A percentile compares a stretch with the other conserved stretches of the same genome.
Evolutionary conservation across 2,797 vertebrate genomes (phyloP).

Genomic region (Artibeus lituratus): DNA sequence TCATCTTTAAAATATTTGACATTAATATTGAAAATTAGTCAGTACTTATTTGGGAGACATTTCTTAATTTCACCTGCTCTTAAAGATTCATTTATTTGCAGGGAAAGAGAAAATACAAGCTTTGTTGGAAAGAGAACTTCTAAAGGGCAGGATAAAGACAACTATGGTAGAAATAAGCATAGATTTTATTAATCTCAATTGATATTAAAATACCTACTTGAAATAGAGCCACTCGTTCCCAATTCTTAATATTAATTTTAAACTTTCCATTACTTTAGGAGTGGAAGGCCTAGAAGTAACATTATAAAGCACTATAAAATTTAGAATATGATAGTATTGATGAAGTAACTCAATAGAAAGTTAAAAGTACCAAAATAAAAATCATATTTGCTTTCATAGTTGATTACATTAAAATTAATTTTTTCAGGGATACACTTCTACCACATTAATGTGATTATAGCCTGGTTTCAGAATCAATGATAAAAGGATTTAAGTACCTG

Average conservation of each 20-base stretch:
- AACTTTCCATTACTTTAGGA: background rate
- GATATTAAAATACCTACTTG: background rate
- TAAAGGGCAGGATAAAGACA: background rate
- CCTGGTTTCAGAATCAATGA: constrained; percentile 22
- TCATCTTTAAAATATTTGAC: background rate
- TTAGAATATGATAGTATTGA: background rate
- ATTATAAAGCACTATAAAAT: constrained; percentile 20
- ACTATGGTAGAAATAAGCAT: background rate
- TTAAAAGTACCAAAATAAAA: constrained; percentile 33
- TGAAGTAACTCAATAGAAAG: background rate
- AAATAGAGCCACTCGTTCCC: background rate
- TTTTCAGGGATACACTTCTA: background rate
- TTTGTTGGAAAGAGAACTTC: constrained; percentile 20
- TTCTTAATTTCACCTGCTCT: background rate
- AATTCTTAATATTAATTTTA: constrained; percentile 34
- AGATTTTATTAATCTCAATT: background rate
- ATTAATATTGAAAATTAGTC: background rate
- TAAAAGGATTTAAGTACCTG: background rate
- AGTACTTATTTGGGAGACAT: background rate
- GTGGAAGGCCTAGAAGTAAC: background rate
- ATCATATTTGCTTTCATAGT: background rate
- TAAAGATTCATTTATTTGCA: background rate
- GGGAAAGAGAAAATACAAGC: background rate
- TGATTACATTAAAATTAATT: constrained; percentile 37
- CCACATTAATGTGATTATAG: background rate